A percentile compares a stretch with the other conserved stretches of the same genome.
Conservation (phyloP, 2,113 vertebrate species). For the Emydura subglobosa region DNA sequence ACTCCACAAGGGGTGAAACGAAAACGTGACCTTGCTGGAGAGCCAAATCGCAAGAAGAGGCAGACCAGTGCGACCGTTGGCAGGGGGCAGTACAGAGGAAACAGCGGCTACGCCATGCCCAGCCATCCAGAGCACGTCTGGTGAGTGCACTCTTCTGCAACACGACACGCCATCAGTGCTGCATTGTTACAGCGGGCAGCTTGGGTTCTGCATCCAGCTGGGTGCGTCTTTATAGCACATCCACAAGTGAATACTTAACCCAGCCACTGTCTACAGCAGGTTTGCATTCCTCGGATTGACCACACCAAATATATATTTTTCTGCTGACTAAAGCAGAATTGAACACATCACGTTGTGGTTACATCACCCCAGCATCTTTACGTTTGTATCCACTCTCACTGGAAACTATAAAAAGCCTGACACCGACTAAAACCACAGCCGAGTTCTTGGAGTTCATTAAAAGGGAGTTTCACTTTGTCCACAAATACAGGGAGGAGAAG, state of each 20-base stretch:
- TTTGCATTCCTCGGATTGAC: neutral
- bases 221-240: rapidly evolving
- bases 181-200: rapidly evolving
- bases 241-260: neutral
- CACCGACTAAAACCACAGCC: neutral
- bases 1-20: neutral
- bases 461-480: neutral
- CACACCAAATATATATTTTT: neutral
- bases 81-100: neutral
- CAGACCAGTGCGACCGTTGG: neutral
- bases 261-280: rapidly evolving
- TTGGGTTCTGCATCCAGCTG: rapidly evolving
- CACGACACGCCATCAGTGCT: neutral
- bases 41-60: neutral
- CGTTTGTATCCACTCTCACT: neutral
- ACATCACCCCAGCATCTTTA: conserved; percentile 28
- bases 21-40: neutral
- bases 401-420: conserved; percentile 37
- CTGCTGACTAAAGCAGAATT: neutral
- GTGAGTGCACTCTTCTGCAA: neutral
- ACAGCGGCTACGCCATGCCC: neutral
- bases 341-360: neutral
- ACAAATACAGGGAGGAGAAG: rapidly evolving
- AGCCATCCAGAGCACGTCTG: too few relatives aligned
- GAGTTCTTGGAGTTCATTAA: neutral